Evolutionary conservation across 2,797 vertebrate genomes (phyloP), one percentile per base, ranked within the genome.

Genomic region (Sebastes vulpes): DNA sequence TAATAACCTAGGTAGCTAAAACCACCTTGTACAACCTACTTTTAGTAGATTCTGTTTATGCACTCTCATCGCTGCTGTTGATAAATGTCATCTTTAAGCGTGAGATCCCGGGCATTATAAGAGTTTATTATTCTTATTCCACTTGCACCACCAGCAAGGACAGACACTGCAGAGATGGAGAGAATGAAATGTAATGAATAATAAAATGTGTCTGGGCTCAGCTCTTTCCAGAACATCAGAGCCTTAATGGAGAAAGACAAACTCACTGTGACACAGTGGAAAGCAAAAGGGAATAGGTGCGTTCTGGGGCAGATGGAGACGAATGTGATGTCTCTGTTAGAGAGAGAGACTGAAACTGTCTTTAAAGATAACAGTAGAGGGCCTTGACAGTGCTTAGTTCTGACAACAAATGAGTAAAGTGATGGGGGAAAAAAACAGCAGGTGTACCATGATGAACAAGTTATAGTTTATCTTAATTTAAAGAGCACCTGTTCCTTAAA

Each of bases 201-300:
- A 88, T 87, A 91, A 46, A 88, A 85, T 73, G 80, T 58, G 67
- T 81, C 78, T 77, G 72, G 75, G 75, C 79, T 50, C 35, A n/a
- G 67, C 85, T 72, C 67, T 75, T 76, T 84, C 89, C 84, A 74
- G 21, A 72, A 85, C 85, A 91, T 83, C 84, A 82, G 84, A 79
- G 76, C 59, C 77, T 48, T 93, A 92, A 93, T 88, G 86, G 83
- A 91, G 89, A 92, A 79, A 85, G 91, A 94, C 92, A 89, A 92
- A 93, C 86, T 84, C 69, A 42, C 58, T 84, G 75, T 89, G 91
- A 91, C 92, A 90, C 77, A 25, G 72, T 66, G 87, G 78, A 91
- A 60, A 75, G 81, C 89, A 91, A 76, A 71, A 56, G 82, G 85
- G 91, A 91, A 91, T 74, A 86, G 82, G 78, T 84, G 79, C 28